These are phyloP conservation scores for Gnathonemus echidnorhynchus DNA, from an alignment of 2,113 vertebrate species.

Conservation along the genomic window DNA sequence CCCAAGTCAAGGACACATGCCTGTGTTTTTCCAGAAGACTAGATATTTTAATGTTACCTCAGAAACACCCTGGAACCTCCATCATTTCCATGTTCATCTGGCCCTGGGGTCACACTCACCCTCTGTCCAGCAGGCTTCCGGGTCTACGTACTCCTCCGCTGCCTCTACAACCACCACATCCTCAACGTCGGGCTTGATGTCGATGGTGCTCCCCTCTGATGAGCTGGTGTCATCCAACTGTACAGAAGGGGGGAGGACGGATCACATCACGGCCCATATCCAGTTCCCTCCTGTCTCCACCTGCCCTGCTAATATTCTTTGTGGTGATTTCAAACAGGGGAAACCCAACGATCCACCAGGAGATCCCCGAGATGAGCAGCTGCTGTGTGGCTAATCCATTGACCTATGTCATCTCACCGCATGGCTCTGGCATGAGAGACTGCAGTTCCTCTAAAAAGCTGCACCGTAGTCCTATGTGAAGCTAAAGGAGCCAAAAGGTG, in stretches of 20 bases:
- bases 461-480: not conserved
- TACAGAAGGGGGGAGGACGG: not conserved
- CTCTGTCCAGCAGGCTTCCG: slow-evolving; percentile 88
- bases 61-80: not conserved
- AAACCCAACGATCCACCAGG: not conserved
- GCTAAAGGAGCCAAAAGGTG: not conserved
- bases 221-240: slow-evolving; percentile 67
- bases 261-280: slow-evolving; percentile 4
- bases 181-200: slow-evolving; percentile 82
- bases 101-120: slow-evolving; percentile 51
- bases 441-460: not conserved
- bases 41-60: not conserved
- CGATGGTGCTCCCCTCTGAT: slow-evolving; percentile 93
- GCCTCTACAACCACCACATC: slow-evolving; percentile 73
- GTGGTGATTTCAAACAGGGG: not conserved
- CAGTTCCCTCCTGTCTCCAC: not conserved
- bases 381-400: not conserved
- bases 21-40: not conserved
- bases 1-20: not conserved
- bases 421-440: not conserved
- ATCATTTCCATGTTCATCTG: not conserved
- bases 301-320: not conserved
- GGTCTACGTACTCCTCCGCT: slow-evolving; percentile 73
- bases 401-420: not conserved
- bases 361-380: not conserved